A percentile compares a stretch with the other conserved stretches of the same genome.
Evolutionary conservation across 37 sponge, comb jelly and placozoan genomes (phyloP).

Genomic region (Halichondria panicea): DNA sequence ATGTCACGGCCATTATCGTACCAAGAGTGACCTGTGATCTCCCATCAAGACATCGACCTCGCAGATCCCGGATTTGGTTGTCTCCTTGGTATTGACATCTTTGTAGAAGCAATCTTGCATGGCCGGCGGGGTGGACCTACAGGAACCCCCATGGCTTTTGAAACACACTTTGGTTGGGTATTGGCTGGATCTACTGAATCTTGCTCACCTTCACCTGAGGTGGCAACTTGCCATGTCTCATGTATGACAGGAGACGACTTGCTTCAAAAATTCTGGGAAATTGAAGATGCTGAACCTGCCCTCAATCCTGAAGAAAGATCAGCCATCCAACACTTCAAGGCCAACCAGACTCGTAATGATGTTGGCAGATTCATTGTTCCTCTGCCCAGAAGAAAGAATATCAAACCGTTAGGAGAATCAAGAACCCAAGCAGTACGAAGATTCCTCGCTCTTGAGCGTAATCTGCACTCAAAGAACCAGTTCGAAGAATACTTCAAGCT

Average conservation of each 20-base stretch:
- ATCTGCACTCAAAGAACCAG: neutral
- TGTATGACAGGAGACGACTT: neutral
- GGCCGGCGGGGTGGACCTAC: slow-evolving; percentile 20
- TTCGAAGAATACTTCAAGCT: slow-evolving; percentile 19
- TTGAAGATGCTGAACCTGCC: slow-evolving; percentile 9
- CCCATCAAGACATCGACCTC: neutral
- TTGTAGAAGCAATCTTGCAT: slow-evolving; percentile 3
- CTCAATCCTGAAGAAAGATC: slow-evolving; percentile 14
- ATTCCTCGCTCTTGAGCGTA: neutral
- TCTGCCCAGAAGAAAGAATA: neutral
- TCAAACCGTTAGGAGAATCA: no score
- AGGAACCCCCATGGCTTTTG: slow-evolving; percentile 10
- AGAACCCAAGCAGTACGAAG: no score
- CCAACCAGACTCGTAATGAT: neutral
- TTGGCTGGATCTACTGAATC: slow-evolving; percentile 19
- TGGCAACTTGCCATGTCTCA: neutral
- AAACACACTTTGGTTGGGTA: slow-evolving; percentile 25
- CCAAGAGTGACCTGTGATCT: neutral
- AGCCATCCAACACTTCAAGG: slow-evolving; percentile 13
- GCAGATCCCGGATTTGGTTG: slow-evolving; percentile 20
- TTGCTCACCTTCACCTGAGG: neutral
- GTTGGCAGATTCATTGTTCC: slow-evolving; percentile 20
- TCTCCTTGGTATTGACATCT: neutral
- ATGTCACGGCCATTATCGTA: slow-evolving; percentile 19
- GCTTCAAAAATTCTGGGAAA: slow-evolving; percentile 15